These are phyloP conservation scores for Chinchilla lanigera DNA, from an alignment of 2,113 vertebrate genomes.

Conservation along the genomic window DNA sequence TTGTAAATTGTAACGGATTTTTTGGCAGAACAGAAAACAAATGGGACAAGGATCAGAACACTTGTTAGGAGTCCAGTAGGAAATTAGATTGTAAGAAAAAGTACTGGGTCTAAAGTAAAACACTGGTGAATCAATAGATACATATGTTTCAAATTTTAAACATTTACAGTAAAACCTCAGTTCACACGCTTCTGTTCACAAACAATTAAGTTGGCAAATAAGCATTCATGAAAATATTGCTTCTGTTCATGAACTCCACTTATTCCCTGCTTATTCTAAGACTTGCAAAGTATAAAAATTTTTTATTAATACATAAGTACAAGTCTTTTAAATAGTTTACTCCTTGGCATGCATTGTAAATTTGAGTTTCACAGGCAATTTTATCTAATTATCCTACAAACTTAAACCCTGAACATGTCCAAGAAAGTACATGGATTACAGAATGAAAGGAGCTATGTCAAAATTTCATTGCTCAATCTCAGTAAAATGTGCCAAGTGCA, in stretches of 20 bases:
- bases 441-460: fast-evolving
- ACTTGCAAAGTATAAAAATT: not conserved
- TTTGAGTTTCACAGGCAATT: not conserved
- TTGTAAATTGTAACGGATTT: not conserved
- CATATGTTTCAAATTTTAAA: not conserved
- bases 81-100: not conserved
- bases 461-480: not conserved
- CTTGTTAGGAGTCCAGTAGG: not conserved
- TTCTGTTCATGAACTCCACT: not conserved
- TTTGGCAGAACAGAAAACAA: not conserved
- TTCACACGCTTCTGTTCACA: not conserved
- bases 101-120: not conserved
- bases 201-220: not conserved
- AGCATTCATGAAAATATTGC: not conserved
- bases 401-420: not conserved
- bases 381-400: not conserved
- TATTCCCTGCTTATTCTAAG: not conserved
- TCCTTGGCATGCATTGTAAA: not conserved
- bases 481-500: not conserved
- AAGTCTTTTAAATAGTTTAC: not conserved
- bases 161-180: not conserved
- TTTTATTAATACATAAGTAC: not conserved
- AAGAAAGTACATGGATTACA: not conserved
- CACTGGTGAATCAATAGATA: not conserved
- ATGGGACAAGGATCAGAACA: not conserved